Base-by-base conservation (phyloP, 2,888 invertebrate species). In the Allygus modestus region DNA sequence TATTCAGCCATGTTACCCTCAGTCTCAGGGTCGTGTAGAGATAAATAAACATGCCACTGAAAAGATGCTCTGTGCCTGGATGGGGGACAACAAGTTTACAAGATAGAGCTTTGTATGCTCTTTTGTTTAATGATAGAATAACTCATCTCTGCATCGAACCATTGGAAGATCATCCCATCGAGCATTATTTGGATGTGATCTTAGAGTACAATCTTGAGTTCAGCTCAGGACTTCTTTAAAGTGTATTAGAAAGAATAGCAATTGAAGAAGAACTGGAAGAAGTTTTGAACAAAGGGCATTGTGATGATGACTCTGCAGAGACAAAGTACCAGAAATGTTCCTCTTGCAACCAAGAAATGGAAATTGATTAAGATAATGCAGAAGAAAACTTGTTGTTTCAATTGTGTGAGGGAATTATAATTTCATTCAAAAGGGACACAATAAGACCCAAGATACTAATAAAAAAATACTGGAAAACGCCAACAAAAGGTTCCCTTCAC, bases 121-220 rank as follows among this genome's bases (percentile, higher is more conserved):
- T 51, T 91, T 90, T 87, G 87, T 90, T 28, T 90, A 91, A 86
- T 90, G 82, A 89, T 89, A 89, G n/a, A 91, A 91, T 88, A 91
- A 91, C 85, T 87, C 87, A 87, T 89, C 89, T 26, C 86, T 87
- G 86, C 90, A 90, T 86, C 33, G 87, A 69, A 90, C 89, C 65
- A 90, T 91, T 73, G 89, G 88, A 41, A 86, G 87, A 83, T 88
- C 87, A 79, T 89, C 89, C 41, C 90, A 89, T 86, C 87, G 89
- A 88, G 90, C 90, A 7, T 65, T 84, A 17, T 84, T 84, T 84
- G 84, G 84, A 51, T 46, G 73, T 33, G 77, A 77, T 43, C 43
- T 15, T 46, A 77, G n/a, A 77, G 43, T 77, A 26, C 43, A 43
- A 77, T 77, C 43, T n/a, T n/a, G n/a, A n/a, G 28, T 26, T 12